These are phyloP conservation scores for Poecilobothrus nobilitatus DNA, from an alignment of 2,888 invertebrate species.

Conservation along the genomic window DNA sequence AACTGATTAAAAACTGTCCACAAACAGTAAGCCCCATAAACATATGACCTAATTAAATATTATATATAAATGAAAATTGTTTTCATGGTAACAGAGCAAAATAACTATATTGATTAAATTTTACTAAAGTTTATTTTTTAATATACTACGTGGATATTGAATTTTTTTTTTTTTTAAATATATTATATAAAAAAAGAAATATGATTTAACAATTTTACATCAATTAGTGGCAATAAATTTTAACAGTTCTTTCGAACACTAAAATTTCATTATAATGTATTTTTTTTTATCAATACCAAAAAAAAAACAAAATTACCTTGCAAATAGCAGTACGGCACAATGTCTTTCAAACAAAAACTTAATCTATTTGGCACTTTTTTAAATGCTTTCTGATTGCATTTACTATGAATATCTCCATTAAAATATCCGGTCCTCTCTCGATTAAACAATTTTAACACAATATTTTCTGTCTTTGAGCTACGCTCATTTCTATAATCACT, in stretches of 20 bases:
- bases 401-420: constrained; percentile 44
- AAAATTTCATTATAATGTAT: no score
- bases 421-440: constrained; percentile 52
- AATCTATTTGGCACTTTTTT: constrained; percentile 52
- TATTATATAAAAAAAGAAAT: no score
- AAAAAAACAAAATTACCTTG: constrained; percentile 31
- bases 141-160: neutral
- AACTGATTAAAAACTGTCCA: constrained; percentile 85
- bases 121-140: constrained; percentile 7
- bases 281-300: no score
- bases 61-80: neutral
- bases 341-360: constrained; percentile 55
- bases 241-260: no score
- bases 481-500: neutral
- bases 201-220: no score
- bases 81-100: neutral
- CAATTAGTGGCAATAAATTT: no score
- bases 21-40: constrained; percentile 94
- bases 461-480: constrained; percentile 28
- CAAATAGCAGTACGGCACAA: constrained; percentile 50
- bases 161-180: neutral
- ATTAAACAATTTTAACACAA: constrained; percentile 49
- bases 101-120: neutral
- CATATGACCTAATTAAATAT: constrained; percentile 57
- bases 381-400: constrained; percentile 44